Conservation (phyloP, 2,113 vertebrate genomes). For the Corynorhinus townsendii region DNA sequence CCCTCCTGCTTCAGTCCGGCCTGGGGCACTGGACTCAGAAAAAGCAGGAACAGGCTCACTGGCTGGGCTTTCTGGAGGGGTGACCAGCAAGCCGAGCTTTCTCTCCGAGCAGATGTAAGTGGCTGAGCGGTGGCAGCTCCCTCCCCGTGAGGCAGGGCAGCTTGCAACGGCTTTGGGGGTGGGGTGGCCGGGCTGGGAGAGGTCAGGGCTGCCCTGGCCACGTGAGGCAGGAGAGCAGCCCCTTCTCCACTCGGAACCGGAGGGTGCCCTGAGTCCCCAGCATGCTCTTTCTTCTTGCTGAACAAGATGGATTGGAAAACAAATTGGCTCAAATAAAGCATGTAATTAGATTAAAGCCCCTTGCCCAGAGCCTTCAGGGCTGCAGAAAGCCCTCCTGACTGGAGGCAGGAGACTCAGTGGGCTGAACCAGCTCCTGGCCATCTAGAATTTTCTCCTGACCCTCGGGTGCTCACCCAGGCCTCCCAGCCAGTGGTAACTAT, state of each 20-base stretch:
- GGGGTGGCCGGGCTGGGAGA: background rate
- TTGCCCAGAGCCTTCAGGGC: conserved; percentile 79
- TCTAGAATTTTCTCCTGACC: conserved; percentile 7
- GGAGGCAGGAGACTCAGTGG: conserved; percentile 7
- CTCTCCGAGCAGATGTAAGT: background rate
- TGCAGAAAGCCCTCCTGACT: conserved; percentile 59
- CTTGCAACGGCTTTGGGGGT: background rate
- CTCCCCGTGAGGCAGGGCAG: accelerated
- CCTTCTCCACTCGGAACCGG: conserved; percentile 83
- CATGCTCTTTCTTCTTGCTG: conserved; percentile 87
- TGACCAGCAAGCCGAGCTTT: background rate
- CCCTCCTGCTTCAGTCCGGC: background rate
- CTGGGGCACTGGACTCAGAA: background rate
- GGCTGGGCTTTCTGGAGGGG: background rate
- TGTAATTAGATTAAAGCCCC: conserved; percentile 98
- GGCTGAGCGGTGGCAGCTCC: accelerated
- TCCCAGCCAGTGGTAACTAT: background rate
- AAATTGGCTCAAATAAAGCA: conserved; percentile 99
- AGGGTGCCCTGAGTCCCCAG: conserved; percentile 85
- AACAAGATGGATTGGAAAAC: conserved; percentile 97
- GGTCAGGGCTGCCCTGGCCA: conserved; percentile 34
- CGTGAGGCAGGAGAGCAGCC: conserved; percentile 58
- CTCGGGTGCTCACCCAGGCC: background rate
- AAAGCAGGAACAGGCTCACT: background rate
- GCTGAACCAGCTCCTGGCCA: conserved; percentile 30